Percentiles rank a stretch among this genome's conserved stretches.
These are phyloP conservation scores for Tridacna gigas DNA, from an alignment of 2,888 invertebrate species.

Conservation along the genomic window DNA sequence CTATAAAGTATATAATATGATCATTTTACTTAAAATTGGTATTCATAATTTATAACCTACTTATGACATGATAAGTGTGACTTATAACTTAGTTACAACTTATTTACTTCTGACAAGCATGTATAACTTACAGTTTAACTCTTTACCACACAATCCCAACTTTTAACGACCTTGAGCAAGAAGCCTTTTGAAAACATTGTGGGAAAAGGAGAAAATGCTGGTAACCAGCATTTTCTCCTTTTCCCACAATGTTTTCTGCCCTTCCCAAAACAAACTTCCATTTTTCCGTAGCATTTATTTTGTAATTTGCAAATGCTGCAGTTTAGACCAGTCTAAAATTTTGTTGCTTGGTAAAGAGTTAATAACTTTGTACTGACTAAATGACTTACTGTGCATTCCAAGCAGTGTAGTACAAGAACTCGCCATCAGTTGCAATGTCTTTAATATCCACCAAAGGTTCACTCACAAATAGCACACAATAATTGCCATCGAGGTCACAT, in stretches of 20 bases:
- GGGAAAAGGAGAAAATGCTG: conserved; percentile 4
- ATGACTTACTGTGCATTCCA: conserved; percentile 20
- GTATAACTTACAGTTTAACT: no score
- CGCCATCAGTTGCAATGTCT: conserved; percentile 21
- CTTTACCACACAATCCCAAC: not conserved
- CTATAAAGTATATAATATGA: no score
- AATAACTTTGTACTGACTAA: not conserved
- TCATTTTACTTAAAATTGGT: no score
- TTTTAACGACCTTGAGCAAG: not conserved
- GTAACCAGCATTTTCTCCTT: not conserved
- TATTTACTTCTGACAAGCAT: no score
- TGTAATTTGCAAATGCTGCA: not conserved
- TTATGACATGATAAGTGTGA: no score
- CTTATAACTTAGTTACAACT: no score
- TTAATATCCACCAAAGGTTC: conserved; percentile 4
- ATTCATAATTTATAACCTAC: no score
- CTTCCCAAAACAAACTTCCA: no score
- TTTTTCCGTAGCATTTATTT: not conserved
- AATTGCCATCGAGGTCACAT: conserved; percentile 8
- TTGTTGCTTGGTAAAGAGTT: not conserved
- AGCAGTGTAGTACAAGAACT: conserved; percentile 15
- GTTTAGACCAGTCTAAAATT: not conserved
- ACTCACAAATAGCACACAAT: not conserved
- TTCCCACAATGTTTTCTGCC: not conserved
- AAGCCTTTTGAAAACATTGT: not conserved